phyloP scores from a whole-genome alignment of 2,797 vertebrate genomes.

The Tiaroga cobitis region DNA sequence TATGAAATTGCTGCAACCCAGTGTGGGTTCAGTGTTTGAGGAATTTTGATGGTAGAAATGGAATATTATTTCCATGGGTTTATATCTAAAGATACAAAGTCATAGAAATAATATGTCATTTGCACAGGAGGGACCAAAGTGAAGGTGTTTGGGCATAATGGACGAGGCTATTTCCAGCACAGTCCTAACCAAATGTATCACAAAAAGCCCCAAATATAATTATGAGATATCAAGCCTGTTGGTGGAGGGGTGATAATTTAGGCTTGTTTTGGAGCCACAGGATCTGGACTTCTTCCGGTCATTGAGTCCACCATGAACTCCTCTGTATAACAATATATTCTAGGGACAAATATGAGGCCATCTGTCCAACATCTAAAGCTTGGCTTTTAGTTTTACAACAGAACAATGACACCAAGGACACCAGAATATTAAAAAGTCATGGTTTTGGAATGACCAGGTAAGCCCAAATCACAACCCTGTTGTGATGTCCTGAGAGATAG shows the following conservation, averaged over 20 bases:
- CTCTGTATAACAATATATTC: neutral
- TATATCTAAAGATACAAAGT: neutral
- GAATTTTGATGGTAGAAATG: constrained; percentile 14
- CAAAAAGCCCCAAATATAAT: neutral
- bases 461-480: neutral
- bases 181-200: neutral
- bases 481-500: neutral
- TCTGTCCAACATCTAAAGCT: neutral
- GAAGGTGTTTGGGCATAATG: neutral
- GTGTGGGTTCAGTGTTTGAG: neutral
- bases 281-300: neutral
- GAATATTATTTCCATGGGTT: constrained; percentile 8
- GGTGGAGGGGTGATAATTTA: neutral
- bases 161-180: neutral
- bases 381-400: neutral
- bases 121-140: neutral
- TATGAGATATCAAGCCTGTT: neutral
- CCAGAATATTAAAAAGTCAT: neutral
- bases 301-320: neutral
- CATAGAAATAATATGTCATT: neutral
- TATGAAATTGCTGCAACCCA: neutral
- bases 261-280: neutral
- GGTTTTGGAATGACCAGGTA: neutral
- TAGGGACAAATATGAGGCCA: neutral
- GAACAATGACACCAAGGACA: neutral